phyloP scores from a whole-genome alignment of 2,797 vertebrate genomes.

The Australoheros facetus region DNA sequence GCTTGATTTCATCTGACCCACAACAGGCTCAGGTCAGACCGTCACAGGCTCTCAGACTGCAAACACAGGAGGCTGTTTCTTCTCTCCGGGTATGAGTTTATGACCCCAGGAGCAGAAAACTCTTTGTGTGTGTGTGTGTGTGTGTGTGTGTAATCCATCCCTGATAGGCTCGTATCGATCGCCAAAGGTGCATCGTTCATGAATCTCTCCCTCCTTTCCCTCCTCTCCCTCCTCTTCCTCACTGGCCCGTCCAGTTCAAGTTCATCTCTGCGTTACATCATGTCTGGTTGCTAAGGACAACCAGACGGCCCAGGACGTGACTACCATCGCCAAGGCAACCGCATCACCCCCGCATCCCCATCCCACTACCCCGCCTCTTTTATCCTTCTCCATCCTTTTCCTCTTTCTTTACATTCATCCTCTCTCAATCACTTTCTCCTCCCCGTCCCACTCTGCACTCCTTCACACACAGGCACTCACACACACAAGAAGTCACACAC shows the following conservation, averaged over 20 bases:
- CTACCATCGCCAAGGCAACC: slow-evolving; percentile 90
- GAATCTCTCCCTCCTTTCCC: slow-evolving; percentile 60
- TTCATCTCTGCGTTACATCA: slow-evolving; percentile 97
- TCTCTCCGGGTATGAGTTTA: slow-evolving; percentile 15
- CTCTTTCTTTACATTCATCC: slow-evolving; percentile 56
- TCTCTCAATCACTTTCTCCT: slow-evolving; percentile 55
- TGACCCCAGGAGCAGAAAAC: background rate
- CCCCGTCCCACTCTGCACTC: slow-evolving; percentile 79
- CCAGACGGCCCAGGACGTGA: slow-evolving; percentile 98
- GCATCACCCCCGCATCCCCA: slow-evolving; percentile 2
- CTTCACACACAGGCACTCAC: background rate
- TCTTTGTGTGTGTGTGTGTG: slow-evolving; percentile 7
- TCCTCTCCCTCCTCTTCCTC: slow-evolving; percentile 58
- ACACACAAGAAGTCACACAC: slow-evolving; percentile 2
- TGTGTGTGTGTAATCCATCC: slow-evolving; percentile 91
- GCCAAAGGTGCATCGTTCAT: slow-evolving; percentile 89
- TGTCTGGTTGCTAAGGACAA: slow-evolving; percentile 96
- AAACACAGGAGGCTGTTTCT: background rate
- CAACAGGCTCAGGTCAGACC: background rate
- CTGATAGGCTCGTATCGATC: slow-evolving; percentile 94
- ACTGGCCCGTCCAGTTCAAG: slow-evolving; percentile 93
- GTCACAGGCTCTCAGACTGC: background rate
- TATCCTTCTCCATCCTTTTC: background rate
- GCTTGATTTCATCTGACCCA: background rate
- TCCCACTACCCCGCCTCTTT: background rate